Evolutionary conservation across 2,888 invertebrate species (phyloP).

Genomic region (Protonemura montana): DNA sequence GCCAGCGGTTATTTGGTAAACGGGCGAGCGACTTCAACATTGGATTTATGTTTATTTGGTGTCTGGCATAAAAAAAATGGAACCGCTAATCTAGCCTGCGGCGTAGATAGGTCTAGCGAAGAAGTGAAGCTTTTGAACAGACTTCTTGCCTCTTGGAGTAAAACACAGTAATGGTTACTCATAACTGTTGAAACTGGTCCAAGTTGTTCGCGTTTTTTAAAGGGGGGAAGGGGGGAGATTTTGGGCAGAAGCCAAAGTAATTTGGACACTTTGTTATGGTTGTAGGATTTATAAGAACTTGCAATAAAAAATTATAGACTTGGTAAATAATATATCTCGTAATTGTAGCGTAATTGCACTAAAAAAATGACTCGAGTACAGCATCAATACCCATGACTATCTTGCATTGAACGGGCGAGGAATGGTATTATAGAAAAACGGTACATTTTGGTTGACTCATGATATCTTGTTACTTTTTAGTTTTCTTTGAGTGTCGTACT

Average conservation of each 20-base stretch:
- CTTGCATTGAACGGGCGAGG: too few species aligned
- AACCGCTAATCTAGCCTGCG: neutral
- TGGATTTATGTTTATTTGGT: neutral
- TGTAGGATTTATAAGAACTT: neutral
- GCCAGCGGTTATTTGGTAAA: neutral
- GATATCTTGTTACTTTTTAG: too few species aligned
- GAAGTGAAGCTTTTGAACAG: neutral
- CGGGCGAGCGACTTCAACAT: neutral
- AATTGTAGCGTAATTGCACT: too few species aligned
- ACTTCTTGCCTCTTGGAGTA: neutral
- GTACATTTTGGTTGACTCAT: too few species aligned
- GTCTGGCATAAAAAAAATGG: neutral
- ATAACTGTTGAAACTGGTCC: neutral
- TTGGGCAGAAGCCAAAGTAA: neutral
- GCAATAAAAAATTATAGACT: too few species aligned
- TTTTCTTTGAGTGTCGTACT: too few species aligned
- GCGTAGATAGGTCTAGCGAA: neutral
- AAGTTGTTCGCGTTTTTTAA: neutral
- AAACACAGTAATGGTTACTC: neutral
- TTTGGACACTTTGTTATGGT: neutral
- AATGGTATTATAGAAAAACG: too few species aligned
- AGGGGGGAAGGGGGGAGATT: neutral
- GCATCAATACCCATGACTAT: too few species aligned
- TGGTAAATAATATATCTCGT: too few species aligned
- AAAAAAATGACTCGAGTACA: too few species aligned